Evolutionary conservation across 2,113 vertebrate genomes (phyloP).

Genomic region (Crotalus tigris): DNA sequence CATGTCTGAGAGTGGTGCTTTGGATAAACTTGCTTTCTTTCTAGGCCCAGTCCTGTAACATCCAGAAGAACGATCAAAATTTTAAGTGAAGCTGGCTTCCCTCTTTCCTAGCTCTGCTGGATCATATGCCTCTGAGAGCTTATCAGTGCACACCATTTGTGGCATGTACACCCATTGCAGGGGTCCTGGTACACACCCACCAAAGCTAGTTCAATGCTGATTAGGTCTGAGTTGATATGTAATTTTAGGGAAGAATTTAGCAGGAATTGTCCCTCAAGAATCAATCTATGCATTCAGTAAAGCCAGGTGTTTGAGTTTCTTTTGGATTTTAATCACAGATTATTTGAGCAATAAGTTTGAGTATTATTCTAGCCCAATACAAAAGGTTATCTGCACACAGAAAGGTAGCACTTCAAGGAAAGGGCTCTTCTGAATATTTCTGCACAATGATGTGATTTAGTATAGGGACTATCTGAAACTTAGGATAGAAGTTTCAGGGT

Average conservation of each 20-base stretch:
- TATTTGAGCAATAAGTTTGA: not conserved
- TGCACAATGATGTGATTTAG: not conserved
- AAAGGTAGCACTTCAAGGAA: not conserved
- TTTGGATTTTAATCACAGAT: not conserved
- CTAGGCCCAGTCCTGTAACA: not conserved
- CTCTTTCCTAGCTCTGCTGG: not conserved
- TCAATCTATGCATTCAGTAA: not conserved
- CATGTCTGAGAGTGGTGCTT: not conserved
- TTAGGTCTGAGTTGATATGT: not conserved
- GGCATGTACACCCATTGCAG: not conserved
- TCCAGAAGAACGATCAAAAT: not conserved
- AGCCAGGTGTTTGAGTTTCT: not conserved
- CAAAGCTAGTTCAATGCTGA: not conserved
- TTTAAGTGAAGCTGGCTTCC: not conserved
- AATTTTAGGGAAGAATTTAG: not conserved
- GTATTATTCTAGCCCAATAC: not conserved
- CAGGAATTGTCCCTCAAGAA: not conserved
- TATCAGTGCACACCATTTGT: not conserved
- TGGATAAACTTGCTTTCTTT: not conserved
- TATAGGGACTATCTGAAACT: not conserved
- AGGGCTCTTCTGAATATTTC: not conserved
- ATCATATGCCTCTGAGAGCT: not conserved
- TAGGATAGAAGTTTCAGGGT: not conserved
- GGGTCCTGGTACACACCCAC: not conserved
- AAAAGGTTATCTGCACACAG: not conserved